These are phyloP conservation scores for Deroplatys truncata DNA, from an alignment of 2,888 invertebrate genomes.

Conservation along the genomic window DNA sequence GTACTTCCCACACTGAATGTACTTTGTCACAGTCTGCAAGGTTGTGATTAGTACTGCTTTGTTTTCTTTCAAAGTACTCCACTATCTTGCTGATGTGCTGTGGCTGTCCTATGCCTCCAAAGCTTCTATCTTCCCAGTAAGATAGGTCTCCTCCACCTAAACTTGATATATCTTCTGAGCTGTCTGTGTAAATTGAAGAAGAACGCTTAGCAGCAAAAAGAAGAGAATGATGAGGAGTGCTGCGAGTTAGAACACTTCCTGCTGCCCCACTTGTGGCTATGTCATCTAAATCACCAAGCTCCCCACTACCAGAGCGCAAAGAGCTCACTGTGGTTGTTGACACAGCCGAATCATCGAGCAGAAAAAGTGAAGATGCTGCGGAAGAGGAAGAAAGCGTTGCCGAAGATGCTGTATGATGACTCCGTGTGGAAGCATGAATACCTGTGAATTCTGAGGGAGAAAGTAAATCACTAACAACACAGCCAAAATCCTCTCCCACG, in stretches of 20 bases:
- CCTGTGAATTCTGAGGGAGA: constrained; percentile 30
- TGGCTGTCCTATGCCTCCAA: constrained; percentile 48
- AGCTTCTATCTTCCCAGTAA: constrained; percentile 60
- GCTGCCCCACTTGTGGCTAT: neutral
- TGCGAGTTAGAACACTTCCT: constrained; percentile 1
- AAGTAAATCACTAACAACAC: constrained; percentile 38
- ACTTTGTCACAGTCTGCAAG: constrained; percentile 38
- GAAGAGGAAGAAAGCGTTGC: constrained; percentile 46
- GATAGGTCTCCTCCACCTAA: constrained; percentile 71
- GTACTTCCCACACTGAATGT: constrained; percentile 17
- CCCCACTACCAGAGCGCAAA: constrained; percentile 47
- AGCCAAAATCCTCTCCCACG: constrained; percentile 67
- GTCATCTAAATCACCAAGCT: constrained; percentile 53
- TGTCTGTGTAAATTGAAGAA: constrained; percentile 81
- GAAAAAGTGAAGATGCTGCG: constrained; percentile 52
- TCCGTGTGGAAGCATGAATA: constrained; percentile 28
- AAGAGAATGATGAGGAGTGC: constrained; percentile 47
- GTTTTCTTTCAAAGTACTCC: constrained; percentile 80
- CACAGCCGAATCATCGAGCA: constrained; percentile 61
- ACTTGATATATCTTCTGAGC: constrained; percentile 80
- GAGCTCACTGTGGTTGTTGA: constrained; percentile 57
- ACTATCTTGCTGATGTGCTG: constrained; percentile 78
- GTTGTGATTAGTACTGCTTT: constrained; percentile 29
- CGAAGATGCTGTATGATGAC: constrained; percentile 25
- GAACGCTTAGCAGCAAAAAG: constrained; percentile 61